These are phyloP conservation scores for Tachina fera DNA, from an alignment of 2,888 invertebrate species.

Conservation along the genomic window DNA sequence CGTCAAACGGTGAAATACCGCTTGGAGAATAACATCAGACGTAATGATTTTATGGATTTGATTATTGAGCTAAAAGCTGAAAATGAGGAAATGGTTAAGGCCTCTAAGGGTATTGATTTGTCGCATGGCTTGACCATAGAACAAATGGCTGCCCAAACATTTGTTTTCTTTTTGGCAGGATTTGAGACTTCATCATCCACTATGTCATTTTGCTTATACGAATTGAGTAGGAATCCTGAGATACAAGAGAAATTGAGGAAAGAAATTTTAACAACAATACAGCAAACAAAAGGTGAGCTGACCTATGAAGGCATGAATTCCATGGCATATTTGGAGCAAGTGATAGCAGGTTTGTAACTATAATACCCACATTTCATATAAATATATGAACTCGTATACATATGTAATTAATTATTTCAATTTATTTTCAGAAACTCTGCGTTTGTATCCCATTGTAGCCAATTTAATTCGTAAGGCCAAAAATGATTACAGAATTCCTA, in stretches of 20 bases:
- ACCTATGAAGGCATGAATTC: constrained; percentile 83
- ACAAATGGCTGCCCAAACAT: constrained; percentile 84
- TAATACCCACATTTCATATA: neutral
- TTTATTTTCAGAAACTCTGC: constrained; percentile 81
- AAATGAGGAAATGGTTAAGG: constrained; percentile 58
- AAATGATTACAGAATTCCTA: constrained; percentile 83
- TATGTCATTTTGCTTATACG: constrained; percentile 84
- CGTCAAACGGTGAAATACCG: constrained; percentile 64
- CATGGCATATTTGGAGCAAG: constrained; percentile 84
- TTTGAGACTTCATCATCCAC: constrained; percentile 84
- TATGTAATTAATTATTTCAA: neutral
- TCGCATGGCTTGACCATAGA: constrained; percentile 78
- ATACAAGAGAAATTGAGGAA: constrained; percentile 82
- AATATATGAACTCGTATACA: neutral
- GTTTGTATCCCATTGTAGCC: constrained; percentile 84
- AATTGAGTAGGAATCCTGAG: constrained; percentile 83
- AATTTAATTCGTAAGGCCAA: constrained; percentile 84
- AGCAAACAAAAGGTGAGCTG: constrained; percentile 79
- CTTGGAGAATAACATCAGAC: constrained; percentile 78
- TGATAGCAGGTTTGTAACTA: constrained; percentile 77
- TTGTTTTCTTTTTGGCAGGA: constrained; percentile 85
- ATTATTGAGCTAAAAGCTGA: constrained; percentile 84
- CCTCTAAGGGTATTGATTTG: constrained; percentile 72
- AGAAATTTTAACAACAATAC: constrained; percentile 82
- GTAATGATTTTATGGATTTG: constrained; percentile 85